Percentiles rank a stretch among this genome's conserved stretches.
These are phyloP conservation scores for Papilio helenus DNA, from an alignment of 1,140 invertebrate genomes.

Conservation along the genomic window DNA sequence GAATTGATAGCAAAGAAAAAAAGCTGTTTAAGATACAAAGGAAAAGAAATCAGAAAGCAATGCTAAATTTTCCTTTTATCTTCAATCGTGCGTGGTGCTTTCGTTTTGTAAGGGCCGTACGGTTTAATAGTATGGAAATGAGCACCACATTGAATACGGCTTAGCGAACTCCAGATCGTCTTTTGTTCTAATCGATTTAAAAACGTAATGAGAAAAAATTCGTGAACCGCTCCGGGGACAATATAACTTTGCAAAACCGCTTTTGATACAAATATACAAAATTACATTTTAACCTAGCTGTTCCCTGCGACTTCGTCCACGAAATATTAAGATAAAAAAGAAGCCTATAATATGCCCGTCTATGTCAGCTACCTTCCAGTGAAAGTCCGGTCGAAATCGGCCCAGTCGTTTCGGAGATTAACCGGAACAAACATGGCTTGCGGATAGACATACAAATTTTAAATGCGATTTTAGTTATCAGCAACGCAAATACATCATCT, in stretches of 20 bases:
- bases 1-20: conserved; percentile 17
- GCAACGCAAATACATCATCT: too few relatives aligned
- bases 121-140: conserved; percentile 66
- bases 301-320: too few relatives aligned
- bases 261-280: not conserved
- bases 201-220: conserved; percentile 55
- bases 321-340: too few relatives aligned
- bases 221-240: conserved; percentile 13
- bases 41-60: conserved; percentile 33
- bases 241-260: not conserved
- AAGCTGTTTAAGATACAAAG: conserved; percentile 28
- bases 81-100: conserved; percentile 44
- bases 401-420: too few relatives aligned
- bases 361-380: too few relatives aligned
- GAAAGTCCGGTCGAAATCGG: too few relatives aligned
- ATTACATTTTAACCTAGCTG: too few relatives aligned
- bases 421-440: too few relatives aligned
- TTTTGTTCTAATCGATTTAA: conserved; percentile 63
- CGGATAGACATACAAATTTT: too few relatives aligned
- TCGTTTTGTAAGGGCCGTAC: conserved; percentile 44
- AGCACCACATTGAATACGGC: conserved; percentile 53
- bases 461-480: too few relatives aligned
- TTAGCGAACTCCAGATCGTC: conserved; percentile 40
- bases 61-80: conserved; percentile 48
- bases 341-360: too few relatives aligned